Evolutionary conservation across 2,888 invertebrate genomes (phyloP), one percentile per base, ranked within the genome.

Genomic region (Drosophila borborema): DNA sequence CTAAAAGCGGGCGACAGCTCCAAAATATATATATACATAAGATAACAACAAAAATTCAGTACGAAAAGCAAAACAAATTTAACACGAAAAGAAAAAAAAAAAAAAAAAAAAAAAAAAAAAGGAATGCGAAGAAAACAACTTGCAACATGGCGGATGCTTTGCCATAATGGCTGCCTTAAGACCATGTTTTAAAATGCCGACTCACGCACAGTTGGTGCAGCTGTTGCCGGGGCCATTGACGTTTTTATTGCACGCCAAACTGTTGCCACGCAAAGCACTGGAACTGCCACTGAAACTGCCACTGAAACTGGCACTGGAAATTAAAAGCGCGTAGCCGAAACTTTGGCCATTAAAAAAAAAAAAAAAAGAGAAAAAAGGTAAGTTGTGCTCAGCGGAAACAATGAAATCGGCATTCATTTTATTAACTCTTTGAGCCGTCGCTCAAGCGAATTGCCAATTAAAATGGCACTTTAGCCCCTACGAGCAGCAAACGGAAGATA

Each of bases 211-310:
- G 46, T 55, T 53, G 56, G 38, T 45, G 81, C 87, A 72, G 74
- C 82, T 80, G 82, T 56, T 68, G 76, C 74, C 67, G 66, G 51
- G 74, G 77, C 53, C 67, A 81, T 81, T 85, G 80, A 83, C 72
- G 74, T 70, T 86, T 86, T 86, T 83, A 88, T 83, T 83, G 64
- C 69, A 62, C 73, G 60, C 55, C 86, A 75, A 83, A 86, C 77
- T 85, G 88, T 81, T 81, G 80, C 72, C 77, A 54, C 43, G 70
- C 72, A 64, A 6, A 14, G 45, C 12, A 8, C 48, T 20, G 72
- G 65, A 72, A 51, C 12, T n/a, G 53, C 10, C 2, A 18, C 38
- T 40, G 38, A 14, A 72, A 51, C 12, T n/a, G 53, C 10, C 2
- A 18, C 38, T 40, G 38, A 14, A 14, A 40, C 38, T 53, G 28